phyloP scores from a whole-genome alignment of 2,113 vertebrate genomes.

The Onychorhynchus coronatus region DNA sequence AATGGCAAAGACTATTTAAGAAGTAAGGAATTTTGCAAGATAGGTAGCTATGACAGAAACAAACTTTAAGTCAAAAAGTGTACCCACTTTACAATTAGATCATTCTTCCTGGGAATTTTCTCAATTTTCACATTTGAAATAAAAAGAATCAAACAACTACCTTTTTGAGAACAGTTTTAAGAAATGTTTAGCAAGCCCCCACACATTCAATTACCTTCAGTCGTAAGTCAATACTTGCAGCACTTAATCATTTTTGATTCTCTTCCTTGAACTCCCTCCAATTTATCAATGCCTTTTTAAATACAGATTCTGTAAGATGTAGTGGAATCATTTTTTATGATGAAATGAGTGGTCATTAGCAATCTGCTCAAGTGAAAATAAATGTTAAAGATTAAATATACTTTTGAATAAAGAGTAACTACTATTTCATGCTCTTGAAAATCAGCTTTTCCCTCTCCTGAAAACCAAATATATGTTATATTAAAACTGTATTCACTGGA shows the following conservation, averaged over 20 bases:
- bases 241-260: conserved; percentile 44
- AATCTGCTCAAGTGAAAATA: conserved; percentile 20
- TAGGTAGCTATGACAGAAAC: neutral
- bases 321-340: conserved; percentile 17
- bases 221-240: conserved; percentile 38
- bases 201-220: conserved; percentile 30
- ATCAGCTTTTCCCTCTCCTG: neutral
- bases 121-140: neutral
- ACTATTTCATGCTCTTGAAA: conserved; percentile 5
- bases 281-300: conserved; percentile 64
- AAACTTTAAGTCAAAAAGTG: neutral
- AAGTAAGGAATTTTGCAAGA: neutral
- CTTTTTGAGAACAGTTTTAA: neutral
- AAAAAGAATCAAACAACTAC: neutral
- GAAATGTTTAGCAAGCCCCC: neutral
- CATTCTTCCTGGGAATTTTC: neutral
- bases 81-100: neutral
- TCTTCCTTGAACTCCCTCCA: conserved; percentile 29
- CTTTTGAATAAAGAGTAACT: conserved; percentile 14
- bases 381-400: neutral
- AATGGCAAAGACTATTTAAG: neutral
- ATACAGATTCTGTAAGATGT: conserved; percentile 8
- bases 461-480: neutral
- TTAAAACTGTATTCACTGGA: neutral
- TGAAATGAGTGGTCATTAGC: conserved; percentile 23